Conservation (phyloP, 1,140 invertebrate species). For the Acromyrmex charruanus region DNA sequence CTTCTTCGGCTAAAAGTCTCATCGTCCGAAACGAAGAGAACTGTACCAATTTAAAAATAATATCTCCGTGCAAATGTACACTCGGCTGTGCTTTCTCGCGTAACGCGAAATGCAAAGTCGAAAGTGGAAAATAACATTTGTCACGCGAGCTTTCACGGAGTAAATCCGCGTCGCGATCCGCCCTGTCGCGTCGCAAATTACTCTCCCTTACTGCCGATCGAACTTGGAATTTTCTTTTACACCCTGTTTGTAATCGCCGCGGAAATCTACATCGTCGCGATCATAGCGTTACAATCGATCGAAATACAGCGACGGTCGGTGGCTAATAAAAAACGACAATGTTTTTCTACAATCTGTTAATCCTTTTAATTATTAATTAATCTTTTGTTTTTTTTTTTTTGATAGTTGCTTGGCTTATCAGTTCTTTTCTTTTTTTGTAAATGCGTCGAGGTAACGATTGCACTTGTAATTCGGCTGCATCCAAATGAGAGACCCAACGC, state of each 20-base stretch:
- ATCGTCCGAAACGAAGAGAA: slow-evolving; percentile 30
- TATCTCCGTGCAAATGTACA: not conserved
- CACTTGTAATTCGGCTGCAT: not conserved
- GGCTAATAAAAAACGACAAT: slow-evolving; percentile 2
- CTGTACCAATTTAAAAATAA: slow-evolving; percentile 32
- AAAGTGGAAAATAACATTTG: slow-evolving; percentile 42
- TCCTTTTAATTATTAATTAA: slow-evolving; percentile 15
- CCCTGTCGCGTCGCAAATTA: not conserved
- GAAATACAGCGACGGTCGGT: slow-evolving; percentile 28
- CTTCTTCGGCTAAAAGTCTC: not conserved
- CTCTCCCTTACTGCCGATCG: slow-evolving; percentile 37
- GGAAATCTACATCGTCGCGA: not conserved
- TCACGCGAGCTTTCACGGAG: slow-evolving; percentile 36
- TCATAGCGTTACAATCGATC: not conserved
- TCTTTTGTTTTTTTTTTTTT: not conserved
- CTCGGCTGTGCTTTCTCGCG: not conserved
- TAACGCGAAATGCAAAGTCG: slow-evolving; percentile 22
- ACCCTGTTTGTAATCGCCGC: slow-evolving; percentile 34
- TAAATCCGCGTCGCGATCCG: not conserved
- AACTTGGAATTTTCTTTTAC: slow-evolving; percentile 44
- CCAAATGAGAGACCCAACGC: not conserved
- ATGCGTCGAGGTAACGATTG: slow-evolving; percentile 22
- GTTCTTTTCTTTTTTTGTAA: not conserved
- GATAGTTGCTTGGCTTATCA: not conserved
- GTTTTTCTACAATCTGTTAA: slow-evolving; percentile 4